Evolutionary conservation across 2,797 vertebrate species (phyloP), one percentile per base, ranked within the genome.

Genomic region (Cryptoprocta ferox): DNA sequence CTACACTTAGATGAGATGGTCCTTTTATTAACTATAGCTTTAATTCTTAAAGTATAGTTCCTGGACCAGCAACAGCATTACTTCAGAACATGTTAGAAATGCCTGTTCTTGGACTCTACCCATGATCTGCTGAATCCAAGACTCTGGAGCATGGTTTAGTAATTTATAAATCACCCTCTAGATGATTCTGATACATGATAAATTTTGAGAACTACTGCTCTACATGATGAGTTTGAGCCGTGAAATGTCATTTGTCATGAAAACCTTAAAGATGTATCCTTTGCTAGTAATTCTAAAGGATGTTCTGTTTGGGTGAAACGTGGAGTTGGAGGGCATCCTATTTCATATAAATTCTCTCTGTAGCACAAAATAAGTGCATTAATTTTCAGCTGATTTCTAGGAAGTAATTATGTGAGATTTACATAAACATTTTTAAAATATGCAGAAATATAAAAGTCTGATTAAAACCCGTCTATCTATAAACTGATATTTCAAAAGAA

Each of bases 401-500:
- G 71, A 79, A 97, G 65, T 89, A 98, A 94, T 97, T 94, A 76
- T 81, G 39, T 16, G 68, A 92, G 89, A 96, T 96, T 97, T 94
- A 97, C 65, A 83, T 92, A 98, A 87, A 95, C 94, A 94, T 98
- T 98, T 98, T 97, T 88, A 82, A 97, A 95, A 87, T 86, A 75
- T 80, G 95, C 1, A 7, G 76, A 98, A 98, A 97, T 95, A 76
- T 95, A 98, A 98, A 98, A 97, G 96, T 89, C 82, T 96, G 97
- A 97, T 84, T 95, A 96, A 92, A 98, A 39, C 37, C 88, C 98
- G 95, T 97, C 97, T 95, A 97, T 97, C 95, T 98, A 98, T 90
- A 98, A 98, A 96, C 91, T 95, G 97, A 97, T 96, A 98, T 98
- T 99, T 98, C 98, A 98, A 98, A 98, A 98, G 93, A 98, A 98